Evolutionary conservation across 2,797 vertebrate genomes (phyloP).

Genomic region (Pseudomugil tenellus): DNA sequence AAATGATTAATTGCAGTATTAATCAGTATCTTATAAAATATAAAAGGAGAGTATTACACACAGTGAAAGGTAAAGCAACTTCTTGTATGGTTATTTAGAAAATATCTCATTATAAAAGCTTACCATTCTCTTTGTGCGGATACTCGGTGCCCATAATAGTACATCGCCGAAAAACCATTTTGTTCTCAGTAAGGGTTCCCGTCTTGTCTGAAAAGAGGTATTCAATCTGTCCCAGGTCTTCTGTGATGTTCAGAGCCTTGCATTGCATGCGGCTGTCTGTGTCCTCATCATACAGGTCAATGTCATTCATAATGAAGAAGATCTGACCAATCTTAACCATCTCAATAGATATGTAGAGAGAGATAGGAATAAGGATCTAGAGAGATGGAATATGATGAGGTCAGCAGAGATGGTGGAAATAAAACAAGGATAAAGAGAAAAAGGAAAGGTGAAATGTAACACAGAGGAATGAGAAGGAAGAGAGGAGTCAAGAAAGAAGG

Average conservation of each 20-base stretch:
- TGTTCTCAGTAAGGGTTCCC: conserved; percentile 96
- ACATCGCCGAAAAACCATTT: conserved; percentile 96
- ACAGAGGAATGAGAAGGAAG: neutral
- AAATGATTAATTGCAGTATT: neutral
- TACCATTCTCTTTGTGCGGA: conserved; percentile 93
- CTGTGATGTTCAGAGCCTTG: conserved; percentile 92
- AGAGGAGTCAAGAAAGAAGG: neutral
- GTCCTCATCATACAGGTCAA: conserved; percentile 91
- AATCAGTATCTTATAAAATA: neutral
- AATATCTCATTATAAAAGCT: conserved; percentile 3
- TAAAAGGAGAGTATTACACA: neutral
- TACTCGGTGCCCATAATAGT: conserved; percentile 91
- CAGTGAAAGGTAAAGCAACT: neutral
- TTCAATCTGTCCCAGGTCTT: conserved; percentile 95
- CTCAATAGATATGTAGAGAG: conserved; percentile 94
- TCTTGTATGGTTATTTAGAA: neutral
- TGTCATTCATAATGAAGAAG: conserved; percentile 91
- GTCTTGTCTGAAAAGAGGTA: conserved; percentile 98
- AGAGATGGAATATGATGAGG: conserved; percentile 19
- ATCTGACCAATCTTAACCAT: conserved; percentile 92
- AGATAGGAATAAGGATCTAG: conserved; percentile 93
- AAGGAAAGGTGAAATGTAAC: neutral
- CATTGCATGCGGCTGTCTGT: conserved; percentile 87
- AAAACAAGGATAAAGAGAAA: neutral
- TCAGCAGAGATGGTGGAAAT: neutral